Conservation (phyloP, 2,113 vertebrate species). For the Mugil cephalus region DNA sequence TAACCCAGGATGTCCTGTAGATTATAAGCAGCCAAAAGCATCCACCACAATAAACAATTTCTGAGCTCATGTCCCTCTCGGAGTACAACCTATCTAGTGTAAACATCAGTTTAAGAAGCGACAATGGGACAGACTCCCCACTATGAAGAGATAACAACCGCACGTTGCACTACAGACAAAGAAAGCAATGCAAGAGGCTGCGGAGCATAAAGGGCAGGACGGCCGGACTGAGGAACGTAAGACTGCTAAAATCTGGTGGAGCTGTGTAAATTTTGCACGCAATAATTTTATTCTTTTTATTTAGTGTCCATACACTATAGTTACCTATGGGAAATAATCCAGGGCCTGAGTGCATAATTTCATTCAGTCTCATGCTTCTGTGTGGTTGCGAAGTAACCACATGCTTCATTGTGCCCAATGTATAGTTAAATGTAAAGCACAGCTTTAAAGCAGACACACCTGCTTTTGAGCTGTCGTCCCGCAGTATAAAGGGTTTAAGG, state of each 20-base stretch:
- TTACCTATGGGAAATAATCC: no score
- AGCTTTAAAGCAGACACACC: neutral
- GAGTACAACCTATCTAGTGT: conserved; percentile 57
- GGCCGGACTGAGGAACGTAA: no score
- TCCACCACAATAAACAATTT: conserved; percentile 56
- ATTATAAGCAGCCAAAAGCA: conserved; percentile 38
- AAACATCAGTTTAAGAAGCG: conserved; percentile 61
- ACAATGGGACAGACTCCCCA: conserved; percentile 20
- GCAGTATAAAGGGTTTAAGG: neutral
- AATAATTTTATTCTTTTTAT: no score
- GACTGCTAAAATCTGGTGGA: no score
- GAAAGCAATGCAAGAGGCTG: no score
- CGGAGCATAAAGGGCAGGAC: no score
- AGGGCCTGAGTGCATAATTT: no score
- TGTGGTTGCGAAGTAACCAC: conserved; percentile 5
- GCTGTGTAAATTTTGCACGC: no score
- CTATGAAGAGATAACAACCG: conserved; percentile 33
- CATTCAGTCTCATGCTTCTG: no score
- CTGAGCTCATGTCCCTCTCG: conserved; percentile 31
- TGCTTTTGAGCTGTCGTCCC: neutral
- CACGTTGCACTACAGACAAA: conserved; percentile 19
- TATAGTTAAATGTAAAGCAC: conserved; percentile 28
- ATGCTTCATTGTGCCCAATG: neutral
- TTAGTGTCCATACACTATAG: no score
- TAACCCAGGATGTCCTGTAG: conserved; percentile 48